Percentiles rank a stretch among this genome's conserved stretches.
Conservation (phyloP, 2,113 vertebrate genomes). For the Lophotis ruficrista region DNA sequence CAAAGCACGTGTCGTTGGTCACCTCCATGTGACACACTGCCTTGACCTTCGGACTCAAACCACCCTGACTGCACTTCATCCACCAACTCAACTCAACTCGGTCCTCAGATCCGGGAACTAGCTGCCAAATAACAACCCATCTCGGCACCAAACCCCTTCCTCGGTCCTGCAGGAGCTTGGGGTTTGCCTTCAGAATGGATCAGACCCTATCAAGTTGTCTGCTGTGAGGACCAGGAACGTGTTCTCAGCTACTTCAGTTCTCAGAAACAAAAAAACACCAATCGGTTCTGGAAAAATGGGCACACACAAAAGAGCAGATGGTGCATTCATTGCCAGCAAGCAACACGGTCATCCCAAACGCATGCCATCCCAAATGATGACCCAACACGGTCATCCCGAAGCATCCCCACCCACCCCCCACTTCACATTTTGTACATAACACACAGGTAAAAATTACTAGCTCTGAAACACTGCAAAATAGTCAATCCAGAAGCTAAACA, state of each 20-base stretch:
- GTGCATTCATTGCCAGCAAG: constrained; percentile 24
- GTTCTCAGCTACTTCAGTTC: neutral
- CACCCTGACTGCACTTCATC: neutral
- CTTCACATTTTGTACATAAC: neutral
- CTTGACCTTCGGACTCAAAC: neutral
- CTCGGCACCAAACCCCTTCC: neutral
- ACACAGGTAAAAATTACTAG: neutral
- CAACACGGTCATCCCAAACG: neutral
- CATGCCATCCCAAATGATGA: no score
- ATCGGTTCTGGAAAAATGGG: neutral
- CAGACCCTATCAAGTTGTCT: rapidly evolving
- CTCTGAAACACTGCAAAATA: constrained; percentile 10
- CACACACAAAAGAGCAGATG: neutral
- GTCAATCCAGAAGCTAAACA: neutral
- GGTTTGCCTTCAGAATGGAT: neutral
- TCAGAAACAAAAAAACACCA: neutral
- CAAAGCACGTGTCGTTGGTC: neutral
- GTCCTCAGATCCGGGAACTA: neutral
- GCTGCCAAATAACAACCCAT: neutral
- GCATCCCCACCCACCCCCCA: neutral
- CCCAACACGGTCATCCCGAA: no score
- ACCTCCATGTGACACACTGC: neutral
- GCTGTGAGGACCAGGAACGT: neutral
- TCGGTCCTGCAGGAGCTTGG: neutral
- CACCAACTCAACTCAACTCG: neutral